A percentile compares a stretch with the other conserved stretches of the same genome.
These are phyloP conservation scores for Meda fulgida DNA, from an alignment of 2,797 vertebrate genomes.

Conservation along the genomic window DNA sequence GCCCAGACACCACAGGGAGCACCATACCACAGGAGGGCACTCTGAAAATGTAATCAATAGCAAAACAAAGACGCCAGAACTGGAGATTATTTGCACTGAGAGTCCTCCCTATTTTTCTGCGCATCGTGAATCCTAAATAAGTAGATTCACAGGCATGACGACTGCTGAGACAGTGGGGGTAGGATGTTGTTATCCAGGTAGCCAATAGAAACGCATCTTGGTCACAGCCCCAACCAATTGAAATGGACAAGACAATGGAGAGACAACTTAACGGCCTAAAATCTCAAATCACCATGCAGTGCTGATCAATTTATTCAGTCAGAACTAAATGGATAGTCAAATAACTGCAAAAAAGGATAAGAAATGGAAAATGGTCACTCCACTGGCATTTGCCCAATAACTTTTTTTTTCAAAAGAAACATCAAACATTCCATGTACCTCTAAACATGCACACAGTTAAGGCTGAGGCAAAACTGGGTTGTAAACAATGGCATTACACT, in stretches of 20 bases:
- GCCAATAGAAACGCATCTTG: constrained; percentile 48
- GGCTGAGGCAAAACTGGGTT: not conserved
- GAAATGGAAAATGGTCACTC: not conserved
- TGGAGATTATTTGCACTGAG: constrained; percentile 53
- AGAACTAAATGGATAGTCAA: constrained; percentile 14
- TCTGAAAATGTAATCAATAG: constrained; percentile 67
- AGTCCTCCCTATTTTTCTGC: constrained; percentile 25
- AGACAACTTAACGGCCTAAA: constrained; percentile 51
- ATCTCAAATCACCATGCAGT: constrained; percentile 55
- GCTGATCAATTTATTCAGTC: constrained; percentile 51
- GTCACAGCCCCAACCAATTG: constrained; percentile 38
- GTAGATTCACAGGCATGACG: constrained; percentile 54
- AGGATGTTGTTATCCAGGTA: constrained; percentile 28
- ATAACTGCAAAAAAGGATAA: not conserved
- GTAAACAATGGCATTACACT: not conserved
- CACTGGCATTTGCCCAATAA: not conserved
- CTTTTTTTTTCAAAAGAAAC: not conserved
- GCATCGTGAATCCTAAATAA: constrained; percentile 53
- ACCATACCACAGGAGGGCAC: constrained; percentile 57
- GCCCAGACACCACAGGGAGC: constrained; percentile 56
- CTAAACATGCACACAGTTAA: not conserved
- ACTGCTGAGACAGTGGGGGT: constrained; percentile 52
- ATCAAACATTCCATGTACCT: not conserved
- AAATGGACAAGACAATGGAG: constrained; percentile 50
- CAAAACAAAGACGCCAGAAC: constrained; percentile 62